A percentile compares a stretch with the other conserved stretches of the same genome.
Conservation (phyloP, 2,113 vertebrate genomes). For the Gobius niger region DNA sequence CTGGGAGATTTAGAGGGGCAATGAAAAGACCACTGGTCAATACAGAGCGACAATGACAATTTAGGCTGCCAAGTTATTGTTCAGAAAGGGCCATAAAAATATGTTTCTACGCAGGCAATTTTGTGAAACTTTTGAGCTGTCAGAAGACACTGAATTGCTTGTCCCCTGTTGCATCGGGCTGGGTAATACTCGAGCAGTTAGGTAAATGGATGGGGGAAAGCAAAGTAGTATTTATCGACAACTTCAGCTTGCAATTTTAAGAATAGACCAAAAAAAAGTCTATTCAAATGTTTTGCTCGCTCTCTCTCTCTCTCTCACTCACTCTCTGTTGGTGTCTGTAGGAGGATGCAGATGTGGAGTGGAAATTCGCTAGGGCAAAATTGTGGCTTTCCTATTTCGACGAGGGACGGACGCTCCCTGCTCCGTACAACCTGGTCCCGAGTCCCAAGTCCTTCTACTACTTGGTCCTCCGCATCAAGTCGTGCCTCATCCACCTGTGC, state of each 20-base stretch:
- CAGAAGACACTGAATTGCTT: neutral
- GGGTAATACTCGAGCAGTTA: neutral
- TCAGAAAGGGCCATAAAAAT: neutral
- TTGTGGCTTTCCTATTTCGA: conserved; percentile 98
- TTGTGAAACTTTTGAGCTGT: neutral
- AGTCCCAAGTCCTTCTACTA: conserved; percentile 98
- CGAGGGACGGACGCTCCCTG: conserved; percentile 93
- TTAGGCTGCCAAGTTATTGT: neutral
- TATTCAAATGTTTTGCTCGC: too few species aligned
- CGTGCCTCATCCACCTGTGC: conserved; percentile 90
- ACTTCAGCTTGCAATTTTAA: neutral
- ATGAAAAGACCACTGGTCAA: conserved; percentile 32
- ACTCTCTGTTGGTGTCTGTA: conserved; percentile 50
- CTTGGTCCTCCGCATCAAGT: conserved; percentile 90
- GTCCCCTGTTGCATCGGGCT: neutral
- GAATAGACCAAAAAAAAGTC: neutral
- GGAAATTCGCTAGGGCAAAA: conserved; percentile 97
- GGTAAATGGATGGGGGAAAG: neutral
- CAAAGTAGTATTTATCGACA: neutral
- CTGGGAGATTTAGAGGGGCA: conserved; percentile 15
- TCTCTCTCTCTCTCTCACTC: neutral
- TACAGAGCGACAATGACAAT: conserved; percentile 3
- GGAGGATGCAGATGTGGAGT: conserved; percentile 96
- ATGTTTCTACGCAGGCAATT: neutral
- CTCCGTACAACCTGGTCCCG: conserved; percentile 95